Evolutionary conservation across 2,113 vertebrate species (phyloP).

Genomic region (Scatophagus argus): DNA sequence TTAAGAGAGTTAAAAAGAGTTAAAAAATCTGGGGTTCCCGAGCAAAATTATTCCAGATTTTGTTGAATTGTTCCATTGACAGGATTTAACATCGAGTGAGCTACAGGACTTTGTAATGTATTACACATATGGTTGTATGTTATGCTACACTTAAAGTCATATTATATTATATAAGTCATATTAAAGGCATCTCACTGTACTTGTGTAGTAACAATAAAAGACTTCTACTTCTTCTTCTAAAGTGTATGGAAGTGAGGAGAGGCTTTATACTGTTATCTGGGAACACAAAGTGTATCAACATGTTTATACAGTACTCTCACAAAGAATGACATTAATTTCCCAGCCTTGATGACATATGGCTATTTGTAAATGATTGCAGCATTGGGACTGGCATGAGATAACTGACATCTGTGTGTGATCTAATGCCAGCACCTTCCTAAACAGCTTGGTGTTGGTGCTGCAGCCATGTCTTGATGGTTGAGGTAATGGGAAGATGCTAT

Average conservation of each 20-base stretch:
- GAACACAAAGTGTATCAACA: neutral
- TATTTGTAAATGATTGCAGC: neutral
- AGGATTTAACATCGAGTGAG: neutral
- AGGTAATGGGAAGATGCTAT: neutral
- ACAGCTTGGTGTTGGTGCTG: neutral
- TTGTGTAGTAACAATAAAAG: no score
- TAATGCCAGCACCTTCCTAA: neutral
- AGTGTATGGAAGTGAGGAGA: neutral
- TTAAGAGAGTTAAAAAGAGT: neutral
- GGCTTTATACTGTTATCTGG: neutral
- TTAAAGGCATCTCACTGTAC: no score
- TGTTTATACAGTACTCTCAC: neutral
- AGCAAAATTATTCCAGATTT: neutral
- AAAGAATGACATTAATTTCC: neutral
- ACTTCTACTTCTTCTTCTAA: no score
- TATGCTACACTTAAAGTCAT: no score
- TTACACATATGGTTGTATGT: neutral
- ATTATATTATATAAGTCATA: no score
- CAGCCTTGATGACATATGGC: neutral
- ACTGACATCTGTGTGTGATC: constrained; percentile 1
- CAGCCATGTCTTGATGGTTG: neutral
- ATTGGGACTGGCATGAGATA: neutral
- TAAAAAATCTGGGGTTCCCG: neutral
- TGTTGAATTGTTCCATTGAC: neutral
- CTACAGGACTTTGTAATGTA: neutral